Evolutionary conservation across 2,797 vertebrate genomes (phyloP).

Genomic region (Spinibarbus caldwelli): DNA sequence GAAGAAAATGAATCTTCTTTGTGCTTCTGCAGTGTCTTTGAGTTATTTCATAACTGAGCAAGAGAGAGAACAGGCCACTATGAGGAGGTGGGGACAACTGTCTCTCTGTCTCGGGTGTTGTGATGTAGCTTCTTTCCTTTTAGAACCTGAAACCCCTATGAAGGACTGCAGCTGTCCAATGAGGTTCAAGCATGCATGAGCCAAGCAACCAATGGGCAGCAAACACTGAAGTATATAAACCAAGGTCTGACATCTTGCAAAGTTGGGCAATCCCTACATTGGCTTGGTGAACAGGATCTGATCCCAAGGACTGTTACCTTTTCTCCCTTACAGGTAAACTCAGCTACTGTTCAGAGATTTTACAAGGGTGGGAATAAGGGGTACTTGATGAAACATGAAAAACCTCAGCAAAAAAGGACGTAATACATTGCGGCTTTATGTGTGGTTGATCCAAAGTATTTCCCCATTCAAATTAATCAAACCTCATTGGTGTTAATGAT

Average conservation of each 20-base stretch:
- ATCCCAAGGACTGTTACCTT: conserved; percentile 83
- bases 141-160: conserved; percentile 71
- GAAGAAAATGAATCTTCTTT: conserved; percentile 25
- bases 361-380: conserved; percentile 50
- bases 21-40: not conserved
- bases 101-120: conserved; percentile 70
- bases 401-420: not conserved
- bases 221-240: conserved; percentile 77
- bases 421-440: not conserved
- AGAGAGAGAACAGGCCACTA: conserved; percentile 49
- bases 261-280: conserved; percentile 83
- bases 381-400: conserved; percentile 24
- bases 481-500: not conserved
- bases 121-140: conserved; percentile 79
- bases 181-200: conserved; percentile 52
- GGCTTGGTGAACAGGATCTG: conserved; percentile 81
- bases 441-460: conserved; percentile 24
- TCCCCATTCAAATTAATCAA: conserved; percentile 41
- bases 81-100: conserved; percentile 72
- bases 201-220: conserved; percentile 70
- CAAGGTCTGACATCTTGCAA: conserved; percentile 67
- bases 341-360: conserved; percentile 37
- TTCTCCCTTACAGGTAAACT: conserved; percentile 82
- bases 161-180: conserved; percentile 70
- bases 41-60: conserved; percentile 43